A percentile compares a stretch with the other conserved stretches of the same genome.
Conservation (phyloP, 2,113 vertebrate species). For the Trochalopteron elliotii region DNA sequence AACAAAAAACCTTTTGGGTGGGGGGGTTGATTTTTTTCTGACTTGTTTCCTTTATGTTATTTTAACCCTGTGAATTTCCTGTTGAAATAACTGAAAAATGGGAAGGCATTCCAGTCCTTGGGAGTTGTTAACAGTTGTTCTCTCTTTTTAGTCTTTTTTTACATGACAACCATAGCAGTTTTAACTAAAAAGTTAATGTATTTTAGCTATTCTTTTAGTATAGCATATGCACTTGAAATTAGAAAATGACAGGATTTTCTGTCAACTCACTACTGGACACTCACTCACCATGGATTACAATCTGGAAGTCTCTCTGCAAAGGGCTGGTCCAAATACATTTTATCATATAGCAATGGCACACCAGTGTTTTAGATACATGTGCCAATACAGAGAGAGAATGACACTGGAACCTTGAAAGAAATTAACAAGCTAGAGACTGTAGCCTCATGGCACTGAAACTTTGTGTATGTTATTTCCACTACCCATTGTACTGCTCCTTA, state of each 20-base stretch:
- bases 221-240: background rate
- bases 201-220: background rate
- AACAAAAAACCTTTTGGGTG: background rate
- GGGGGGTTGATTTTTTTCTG: background rate
- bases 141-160: background rate
- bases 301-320: background rate
- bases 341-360: background rate
- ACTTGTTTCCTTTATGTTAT: background rate
- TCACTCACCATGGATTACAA: fast-evolving
- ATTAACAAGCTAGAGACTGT: background rate
- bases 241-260: background rate
- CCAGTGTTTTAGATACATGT: background rate
- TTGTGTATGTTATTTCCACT: background rate
- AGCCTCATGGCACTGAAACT: background rate
- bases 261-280: background rate
- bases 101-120: background rate
- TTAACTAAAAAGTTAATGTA: background rate
- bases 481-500: background rate
- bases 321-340: background rate
- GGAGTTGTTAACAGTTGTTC: background rate
- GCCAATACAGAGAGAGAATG: background rate
- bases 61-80: background rate
- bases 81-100: background rate
- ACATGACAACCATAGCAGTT: background rate
- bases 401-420: background rate